Percentiles rank a stretch among this genome's conserved stretches.
These are phyloP conservation scores for Meriones unguiculatus DNA, from an alignment of 2,113 vertebrate species.

Conservation along the genomic window DNA sequence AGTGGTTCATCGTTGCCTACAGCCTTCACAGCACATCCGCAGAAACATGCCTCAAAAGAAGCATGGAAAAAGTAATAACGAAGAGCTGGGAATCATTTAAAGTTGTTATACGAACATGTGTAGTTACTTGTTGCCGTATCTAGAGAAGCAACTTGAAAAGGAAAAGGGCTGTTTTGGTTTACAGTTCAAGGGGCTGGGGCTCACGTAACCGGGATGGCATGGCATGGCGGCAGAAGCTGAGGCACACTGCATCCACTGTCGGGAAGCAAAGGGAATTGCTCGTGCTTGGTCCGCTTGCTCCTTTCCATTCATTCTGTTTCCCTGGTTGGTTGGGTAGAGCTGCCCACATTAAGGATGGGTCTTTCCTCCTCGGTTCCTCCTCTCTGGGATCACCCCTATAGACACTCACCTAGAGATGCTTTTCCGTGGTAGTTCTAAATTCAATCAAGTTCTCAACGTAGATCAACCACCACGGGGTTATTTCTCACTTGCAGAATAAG, in stretches of 20 bases:
- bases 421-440: neutral
- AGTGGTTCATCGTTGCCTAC: accelerated
- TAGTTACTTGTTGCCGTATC: neutral
- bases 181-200: neutral
- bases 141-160: neutral
- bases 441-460: neutral
- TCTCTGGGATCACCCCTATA: neutral
- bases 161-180: neutral
- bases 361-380: neutral
- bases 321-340: neutral
- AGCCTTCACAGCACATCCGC: neutral
- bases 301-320: neutral
- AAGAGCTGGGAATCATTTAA: too few species aligned
- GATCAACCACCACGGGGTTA: neutral
- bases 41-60: neutral
- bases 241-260: too few species aligned
- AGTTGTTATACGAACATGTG: neutral
- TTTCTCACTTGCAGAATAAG: conserved; percentile 15
- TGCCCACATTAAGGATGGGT: neutral
- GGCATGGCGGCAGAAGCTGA: neutral
- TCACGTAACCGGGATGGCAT: too few species aligned
- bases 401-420: neutral
- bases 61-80: neutral
- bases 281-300: neutral
- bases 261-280: neutral